A percentile compares a stretch with the other conserved stretches of the same genome.
Conservation (phyloP, 2,888 invertebrate genomes). For the Electrophaes corylata region DNA sequence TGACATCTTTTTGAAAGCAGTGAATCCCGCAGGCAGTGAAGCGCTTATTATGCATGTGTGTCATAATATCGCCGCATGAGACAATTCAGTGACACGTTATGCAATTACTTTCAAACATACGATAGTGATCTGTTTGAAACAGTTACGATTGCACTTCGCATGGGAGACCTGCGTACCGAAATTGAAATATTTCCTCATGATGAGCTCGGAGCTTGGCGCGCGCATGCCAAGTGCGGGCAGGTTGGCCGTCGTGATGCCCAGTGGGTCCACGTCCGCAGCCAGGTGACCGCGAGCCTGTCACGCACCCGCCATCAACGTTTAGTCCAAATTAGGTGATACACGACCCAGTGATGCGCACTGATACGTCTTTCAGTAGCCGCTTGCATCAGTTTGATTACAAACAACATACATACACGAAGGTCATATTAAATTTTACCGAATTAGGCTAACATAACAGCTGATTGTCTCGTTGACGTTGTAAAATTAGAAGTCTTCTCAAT, state of each 20-base stretch:
- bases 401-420: constrained; percentile 24
- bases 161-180: constrained; percentile 72
- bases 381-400: constrained; percentile 20
- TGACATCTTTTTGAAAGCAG: constrained; percentile 11
- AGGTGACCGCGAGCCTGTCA: constrained; percentile 96
- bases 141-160: constrained; percentile 38
- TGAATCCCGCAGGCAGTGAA: constrained; percentile 7
- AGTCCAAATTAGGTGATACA: constrained; percentile 55
- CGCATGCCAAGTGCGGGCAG: constrained; percentile 82
- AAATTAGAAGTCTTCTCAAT: constrained; percentile 45
- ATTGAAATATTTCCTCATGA: constrained; percentile 85
- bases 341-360: constrained; percentile 50
- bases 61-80: constrained; percentile 63
- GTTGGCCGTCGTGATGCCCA: constrained; percentile 93
- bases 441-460: constrained; percentile 1
- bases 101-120: constrained; percentile 46
- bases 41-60: constrained; percentile 57
- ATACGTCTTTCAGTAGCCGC: constrained; percentile 3
- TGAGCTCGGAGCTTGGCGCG: constrained; percentile 80
- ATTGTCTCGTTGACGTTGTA: constrained; percentile 47
- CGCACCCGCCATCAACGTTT: constrained; percentile 71
- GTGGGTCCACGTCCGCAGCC: constrained; percentile 96
- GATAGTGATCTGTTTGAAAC: constrained; percentile 60
- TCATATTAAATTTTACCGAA: neutral
- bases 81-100: constrained; percentile 64